Evolutionary conservation across 1,140 invertebrate genomes (phyloP).

Genomic region (Proctacanthus coquilletti): DNA sequence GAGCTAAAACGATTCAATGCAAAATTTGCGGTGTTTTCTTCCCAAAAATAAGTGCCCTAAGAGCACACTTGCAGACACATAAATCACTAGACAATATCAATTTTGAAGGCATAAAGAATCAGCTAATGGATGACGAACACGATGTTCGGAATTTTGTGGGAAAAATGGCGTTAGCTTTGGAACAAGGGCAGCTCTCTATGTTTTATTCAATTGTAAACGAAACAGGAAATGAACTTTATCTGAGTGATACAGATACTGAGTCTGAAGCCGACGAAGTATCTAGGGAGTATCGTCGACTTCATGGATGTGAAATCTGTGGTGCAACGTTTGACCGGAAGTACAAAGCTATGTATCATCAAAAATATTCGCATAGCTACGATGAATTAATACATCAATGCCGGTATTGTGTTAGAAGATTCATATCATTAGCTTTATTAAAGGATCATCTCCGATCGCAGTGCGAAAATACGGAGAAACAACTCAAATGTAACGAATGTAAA

Average conservation of each 20-base stretch:
- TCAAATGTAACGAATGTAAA: constrained; percentile 15
- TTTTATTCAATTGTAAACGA: constrained; percentile 16
- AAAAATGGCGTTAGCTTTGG: constrained; percentile 6
- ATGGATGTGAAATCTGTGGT: constrained; percentile 33
- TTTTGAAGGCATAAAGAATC: too few relatives aligned
- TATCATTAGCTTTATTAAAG: constrained; percentile 12
- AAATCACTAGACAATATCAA: constrained; percentile 11
- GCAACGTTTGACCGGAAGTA: constrained; percentile 26
- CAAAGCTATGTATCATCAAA: constrained; percentile 14
- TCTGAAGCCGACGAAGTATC: constrained; percentile 3
- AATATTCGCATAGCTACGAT: constrained; percentile 12
- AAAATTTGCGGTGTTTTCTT: constrained; percentile 15
- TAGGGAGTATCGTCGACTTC: too few relatives aligned
- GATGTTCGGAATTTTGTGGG: constrained; percentile 13
- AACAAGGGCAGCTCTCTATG: constrained; percentile 4
- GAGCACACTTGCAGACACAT: constrained; percentile 11
- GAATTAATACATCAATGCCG: constrained; percentile 12
- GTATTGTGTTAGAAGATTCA: constrained; percentile 18
- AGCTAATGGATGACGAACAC: constrained; percentile 13
- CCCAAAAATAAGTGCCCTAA: constrained; percentile 11
- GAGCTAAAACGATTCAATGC: constrained; percentile 12
- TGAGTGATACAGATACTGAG: constrained; percentile 19
- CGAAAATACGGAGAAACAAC: constrained; percentile 10
- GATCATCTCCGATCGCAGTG: constrained; percentile 17
- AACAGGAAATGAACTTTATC: constrained; percentile 18